A percentile compares a stretch with the other conserved stretches of the same genome.
phyloP scores from a whole-genome alignment of 1,140 invertebrate genomes.

The Bombus confusus region DNA sequence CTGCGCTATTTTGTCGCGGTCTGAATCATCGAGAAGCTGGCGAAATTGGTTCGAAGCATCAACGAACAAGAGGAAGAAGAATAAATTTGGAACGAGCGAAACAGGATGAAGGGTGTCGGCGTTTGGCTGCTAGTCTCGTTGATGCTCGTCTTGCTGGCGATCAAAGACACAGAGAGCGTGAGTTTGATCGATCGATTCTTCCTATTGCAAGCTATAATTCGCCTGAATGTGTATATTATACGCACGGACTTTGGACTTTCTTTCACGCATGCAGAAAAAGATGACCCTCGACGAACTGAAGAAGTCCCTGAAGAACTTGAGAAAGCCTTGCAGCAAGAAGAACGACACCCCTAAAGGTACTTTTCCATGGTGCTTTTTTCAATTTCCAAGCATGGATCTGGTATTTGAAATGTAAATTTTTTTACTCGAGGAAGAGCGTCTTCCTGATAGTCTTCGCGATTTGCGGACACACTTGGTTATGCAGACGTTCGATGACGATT shows the following conservation, averaged over 20 bases:
- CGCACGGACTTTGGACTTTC: neutral
- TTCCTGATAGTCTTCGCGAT: neutral
- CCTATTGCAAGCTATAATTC: neutral
- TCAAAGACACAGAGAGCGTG: constrained; percentile 55
- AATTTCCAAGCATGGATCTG: neutral
- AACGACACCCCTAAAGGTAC: constrained; percentile 34
- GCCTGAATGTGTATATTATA: no score
- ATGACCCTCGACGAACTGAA: neutral
- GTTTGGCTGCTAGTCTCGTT: constrained; percentile 19
- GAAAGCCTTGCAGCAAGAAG: constrained; percentile 41
- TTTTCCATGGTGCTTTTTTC: neutral
- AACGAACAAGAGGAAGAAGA: neutral
- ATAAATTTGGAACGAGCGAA: no score
- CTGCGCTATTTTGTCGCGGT: neutral
- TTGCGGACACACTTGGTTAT: neutral
- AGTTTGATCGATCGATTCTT: constrained; percentile 26
- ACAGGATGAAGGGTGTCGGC: neutral
- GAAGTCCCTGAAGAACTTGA: constrained; percentile 19
- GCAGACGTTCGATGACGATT: neutral
- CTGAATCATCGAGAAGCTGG: neutral
- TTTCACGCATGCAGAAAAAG: constrained; percentile 52
- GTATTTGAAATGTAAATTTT: no score
- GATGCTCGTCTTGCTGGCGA: neutral
- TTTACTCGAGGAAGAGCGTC: no score
- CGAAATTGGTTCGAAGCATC: no score